Evolutionary conservation across 1,140 invertebrate genomes (phyloP).

Genomic region (Panulirus ornatus): DNA sequence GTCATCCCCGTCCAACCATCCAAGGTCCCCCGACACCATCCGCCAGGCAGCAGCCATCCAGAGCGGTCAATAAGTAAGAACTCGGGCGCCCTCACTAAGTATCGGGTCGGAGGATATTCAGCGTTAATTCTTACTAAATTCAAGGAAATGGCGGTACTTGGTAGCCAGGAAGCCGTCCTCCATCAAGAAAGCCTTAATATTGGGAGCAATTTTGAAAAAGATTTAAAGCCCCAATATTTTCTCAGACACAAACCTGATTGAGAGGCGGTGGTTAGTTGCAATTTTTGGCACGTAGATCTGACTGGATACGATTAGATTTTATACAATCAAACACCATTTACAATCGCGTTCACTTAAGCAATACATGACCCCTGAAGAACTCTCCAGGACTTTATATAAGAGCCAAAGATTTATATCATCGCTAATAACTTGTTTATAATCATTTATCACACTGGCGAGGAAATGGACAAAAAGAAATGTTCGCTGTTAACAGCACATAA

Average conservation of each 20-base stretch:
- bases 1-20: not conserved
- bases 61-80: not conserved
- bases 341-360: too few species aligned
- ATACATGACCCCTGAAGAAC: too few species aligned
- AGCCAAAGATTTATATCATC: too few species aligned
- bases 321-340: too few species aligned
- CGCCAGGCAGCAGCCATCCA: not conserved
- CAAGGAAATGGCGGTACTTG: not conserved
- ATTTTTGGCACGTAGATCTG: too few species aligned
- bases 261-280: too few species aligned
- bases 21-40: not conserved
- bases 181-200: not conserved
- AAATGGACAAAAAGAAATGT: too few species aligned
- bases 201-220: not conserved
- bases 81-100: not conserved
- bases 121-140: slow-evolving; percentile 4
- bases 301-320: too few species aligned
- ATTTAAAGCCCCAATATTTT: not conserved
- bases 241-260: not conserved
- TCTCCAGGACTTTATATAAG: too few species aligned
- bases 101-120: slow-evolving; percentile 8
- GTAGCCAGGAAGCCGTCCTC: not conserved
- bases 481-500: too few species aligned
- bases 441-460: too few species aligned
- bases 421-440: too few species aligned